Percentiles rank a stretch among this genome's conserved stretches.
These are phyloP conservation scores for Drosophila equinoxialis DNA, from an alignment of 1,140 invertebrate species.

Conservation along the genomic window DNA sequence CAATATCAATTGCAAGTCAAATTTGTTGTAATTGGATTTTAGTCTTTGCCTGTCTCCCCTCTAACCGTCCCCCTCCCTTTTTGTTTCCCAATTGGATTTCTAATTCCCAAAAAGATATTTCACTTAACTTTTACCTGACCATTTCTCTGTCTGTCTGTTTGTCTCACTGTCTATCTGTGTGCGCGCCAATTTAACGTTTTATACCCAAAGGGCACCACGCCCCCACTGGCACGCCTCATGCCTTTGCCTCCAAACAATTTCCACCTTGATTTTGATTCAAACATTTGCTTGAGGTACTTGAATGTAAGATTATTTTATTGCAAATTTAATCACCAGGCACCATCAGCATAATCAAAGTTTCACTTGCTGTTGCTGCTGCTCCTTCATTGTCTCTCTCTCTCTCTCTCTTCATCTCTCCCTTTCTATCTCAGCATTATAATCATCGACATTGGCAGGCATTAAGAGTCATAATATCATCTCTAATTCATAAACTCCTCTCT, in stretches of 20 bases:
- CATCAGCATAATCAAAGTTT: slow-evolving; percentile 76
- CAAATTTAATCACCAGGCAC: slow-evolving; percentile 76
- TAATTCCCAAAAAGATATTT: slow-evolving; percentile 22
- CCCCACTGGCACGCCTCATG: not conserved
- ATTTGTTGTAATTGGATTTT: slow-evolving; percentile 12
- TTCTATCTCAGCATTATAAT: slow-evolving; percentile 24
- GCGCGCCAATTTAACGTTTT: slow-evolving; percentile 18
- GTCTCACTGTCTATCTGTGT: not conserved
- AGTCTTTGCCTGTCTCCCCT: not conserved
- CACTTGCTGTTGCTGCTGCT: not conserved
- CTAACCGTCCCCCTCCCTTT: not conserved
- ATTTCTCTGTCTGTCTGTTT: slow-evolving; percentile 1
- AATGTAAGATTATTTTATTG: slow-evolving; percentile 61
- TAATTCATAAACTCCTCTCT: slow-evolving; percentile 68
- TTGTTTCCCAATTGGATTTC: slow-evolving; percentile 35
- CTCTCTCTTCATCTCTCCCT: not conserved
- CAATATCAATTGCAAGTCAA: slow-evolving; percentile 8
- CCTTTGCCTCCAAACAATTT: not conserved
- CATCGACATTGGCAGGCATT: slow-evolving; percentile 53
- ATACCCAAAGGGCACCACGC: slow-evolving; percentile 50
- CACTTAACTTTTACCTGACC: slow-evolving; percentile 40
- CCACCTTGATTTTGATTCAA: slow-evolving; percentile 8
- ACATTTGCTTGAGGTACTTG: slow-evolving; percentile 38
- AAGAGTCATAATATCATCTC: slow-evolving; percentile 74
- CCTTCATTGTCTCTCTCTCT: not conserved